Base-by-base conservation (phyloP, 2,888 invertebrate species). In the Platypus cylindrus region DNA sequence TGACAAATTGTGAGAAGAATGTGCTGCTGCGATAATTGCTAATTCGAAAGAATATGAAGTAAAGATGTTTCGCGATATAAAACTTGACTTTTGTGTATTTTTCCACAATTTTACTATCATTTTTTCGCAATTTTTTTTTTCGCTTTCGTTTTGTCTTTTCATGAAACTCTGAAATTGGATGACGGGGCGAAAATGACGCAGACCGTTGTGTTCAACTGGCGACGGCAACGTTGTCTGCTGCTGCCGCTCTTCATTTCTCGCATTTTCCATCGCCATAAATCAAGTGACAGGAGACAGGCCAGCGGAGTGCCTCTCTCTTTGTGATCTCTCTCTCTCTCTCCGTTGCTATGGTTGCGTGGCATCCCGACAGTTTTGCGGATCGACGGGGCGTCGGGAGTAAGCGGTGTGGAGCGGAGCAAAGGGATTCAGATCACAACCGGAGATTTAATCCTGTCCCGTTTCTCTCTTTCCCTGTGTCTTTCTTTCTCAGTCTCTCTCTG, bases 261-360 rank as follows among this genome's bases (percentile, higher is more conserved):
- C 63, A 62, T 63, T 63, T 63, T 63, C 62, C 61, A 63, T 62
- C 59, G 60, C 62, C 60, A 61, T 63, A 63, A 63, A 63, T 63
- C 63, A 63, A 60, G 61, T 55, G 62, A 63, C 63, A 63, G 62
- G 62, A 63, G 63, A 63, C 63, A 62, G 61, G 58, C 13, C 51
- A 58, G 60, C 59, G 55, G 55, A 53, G 58, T 58, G 60, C 61
- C 57, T 58, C 59, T 62, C 58, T 58, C 60, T 60, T 58, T 59
- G 60, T 62, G 58, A n/a, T n/a, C n/a, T n/a, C n/a, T n/a, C n/a
- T n/a, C n/a, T n/a, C n/a, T n/a, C n/a, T n/a, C n/a, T n/a, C n/a
- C n/a, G 63, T 63, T 63, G 62, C 62, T 57, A 62, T 62, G 62
- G 63, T 53, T 58, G 61, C 62, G 59, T 61, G 65, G 66, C 60